Base-by-base conservation (phyloP, 2,888 invertebrate genomes). In the Anoncus sp. region DNA sequence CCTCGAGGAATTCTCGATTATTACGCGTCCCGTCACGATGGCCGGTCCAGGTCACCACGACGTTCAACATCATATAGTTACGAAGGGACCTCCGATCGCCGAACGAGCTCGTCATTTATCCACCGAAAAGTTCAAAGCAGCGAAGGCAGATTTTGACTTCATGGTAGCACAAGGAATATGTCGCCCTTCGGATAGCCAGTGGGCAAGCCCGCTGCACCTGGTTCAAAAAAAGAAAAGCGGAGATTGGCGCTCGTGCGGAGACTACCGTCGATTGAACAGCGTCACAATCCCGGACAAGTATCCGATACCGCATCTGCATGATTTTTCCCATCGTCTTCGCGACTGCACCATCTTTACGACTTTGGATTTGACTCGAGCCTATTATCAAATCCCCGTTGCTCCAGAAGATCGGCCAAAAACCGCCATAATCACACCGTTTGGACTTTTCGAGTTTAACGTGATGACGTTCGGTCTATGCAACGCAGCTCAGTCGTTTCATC, bases 131-230 rank as follows among this genome's bases (percentile, higher is more conserved):
- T 87, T 89, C 16, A 35, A 62, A 2, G 84, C 83, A 6, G 89
- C 88, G 0, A 88, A 87, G 71, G 70, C 81, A 2, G 88, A 90
- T 71, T 90, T 90, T 77, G 47, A 81, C 2, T 3, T 59, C 0
- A 86, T 91, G 88, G 75, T 86, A 4, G 85, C 91, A 20, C 74
- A 84, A 22, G 92, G 91, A 0, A 90, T 92, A 14, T 90, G 90
- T 40, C 83, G 90, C 5, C 91, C 90, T 0, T 92, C 91, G 0
- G 87, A 86, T 7, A 90, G 90, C 43, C 79, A 84, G 3, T 92
- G 90, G 90, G 84, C 91, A 0, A 89, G 86, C 45, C 91, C 90
- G 2, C 79, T 92, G 0, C 88, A 87, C 69, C 55, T 87, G 43
- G 86, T 83, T 2, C 70, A 67, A 16, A 89, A 87, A 65, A 51